Conservation (phyloP, 2,888 invertebrate genomes). For the Sinohyriopsis cumingii region DNA sequence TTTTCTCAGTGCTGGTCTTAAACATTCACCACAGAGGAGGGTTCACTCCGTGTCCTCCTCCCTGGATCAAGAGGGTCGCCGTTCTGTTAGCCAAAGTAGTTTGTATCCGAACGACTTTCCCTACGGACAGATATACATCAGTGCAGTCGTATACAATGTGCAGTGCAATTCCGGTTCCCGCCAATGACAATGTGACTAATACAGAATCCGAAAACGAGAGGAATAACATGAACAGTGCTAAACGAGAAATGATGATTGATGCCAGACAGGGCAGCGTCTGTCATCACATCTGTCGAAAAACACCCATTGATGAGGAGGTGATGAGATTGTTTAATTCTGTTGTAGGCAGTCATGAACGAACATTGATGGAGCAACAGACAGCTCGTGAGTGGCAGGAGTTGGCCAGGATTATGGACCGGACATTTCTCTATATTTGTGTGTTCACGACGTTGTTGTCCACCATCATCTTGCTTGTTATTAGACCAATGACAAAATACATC, state of each 20-base stretch:
- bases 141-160: not conserved
- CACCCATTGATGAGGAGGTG: conserved; percentile 53
- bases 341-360: conserved; percentile 55
- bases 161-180: not conserved
- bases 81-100: conserved; percentile 39
- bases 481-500: conserved; percentile 69
- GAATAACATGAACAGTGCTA: conserved; percentile 20
- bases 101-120: conserved; percentile 45
- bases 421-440: conserved; percentile 75
- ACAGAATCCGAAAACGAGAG: conserved; percentile 14
- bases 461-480: conserved; percentile 72
- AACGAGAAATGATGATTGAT: conserved; percentile 9
- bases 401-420: conserved; percentile 74
- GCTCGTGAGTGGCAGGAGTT: conserved; percentile 71
- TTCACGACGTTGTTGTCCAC: conserved; percentile 73
- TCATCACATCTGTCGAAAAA: conserved; percentile 1
- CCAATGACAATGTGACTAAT: not conserved
- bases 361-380: conserved; percentile 47
- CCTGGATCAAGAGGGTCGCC: conserved; percentile 60
- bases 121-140: conserved; percentile 13
- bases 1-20: conserved; percentile 72
- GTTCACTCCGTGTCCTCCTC: conserved; percentile 60
- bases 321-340: conserved; percentile 58
- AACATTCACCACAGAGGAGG: conserved; percentile 70
- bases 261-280: no score